Evolutionary conservation across 2,113 vertebrate species (phyloP).

Genomic region (Oncorhynchus keta): DNA sequence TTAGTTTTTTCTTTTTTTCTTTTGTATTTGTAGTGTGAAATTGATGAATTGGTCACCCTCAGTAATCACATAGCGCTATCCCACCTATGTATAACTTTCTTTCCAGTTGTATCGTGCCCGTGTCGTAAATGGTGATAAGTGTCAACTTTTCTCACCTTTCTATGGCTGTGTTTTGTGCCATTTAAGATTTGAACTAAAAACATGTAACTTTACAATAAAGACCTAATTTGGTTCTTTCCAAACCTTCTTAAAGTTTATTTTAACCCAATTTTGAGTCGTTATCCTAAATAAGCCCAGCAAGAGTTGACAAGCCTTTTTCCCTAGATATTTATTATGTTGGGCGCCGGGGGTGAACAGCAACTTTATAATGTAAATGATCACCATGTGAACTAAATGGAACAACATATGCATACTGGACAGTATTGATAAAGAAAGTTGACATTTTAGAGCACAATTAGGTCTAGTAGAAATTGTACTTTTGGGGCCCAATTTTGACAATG

Average conservation of each 20-base stretch:
- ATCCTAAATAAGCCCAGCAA: not conserved
- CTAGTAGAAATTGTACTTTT: not conserved
- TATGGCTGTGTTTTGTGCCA: constrained; percentile 96
- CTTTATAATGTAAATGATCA: not conserved
- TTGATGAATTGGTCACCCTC: constrained; percentile 39
- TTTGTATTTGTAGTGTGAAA: constrained; percentile 71
- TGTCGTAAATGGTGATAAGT: constrained; percentile 68
- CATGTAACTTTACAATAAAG: constrained; percentile 94
- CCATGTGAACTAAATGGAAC: not conserved
- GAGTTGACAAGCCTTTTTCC: not conserved
- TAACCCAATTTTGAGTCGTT: not conserved
- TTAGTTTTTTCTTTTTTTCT: constrained; percentile 65
- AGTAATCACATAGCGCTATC: constrained; percentile 55
- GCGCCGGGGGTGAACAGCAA: not conserved
- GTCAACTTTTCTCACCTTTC: constrained; percentile 74
- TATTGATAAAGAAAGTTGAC: not conserved
- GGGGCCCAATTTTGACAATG: not conserved
- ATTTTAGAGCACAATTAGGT: too few relatives aligned
- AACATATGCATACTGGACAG: not conserved
- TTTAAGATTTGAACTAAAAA: constrained; percentile 81
- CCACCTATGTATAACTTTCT: constrained; percentile 66
- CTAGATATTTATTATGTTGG: not conserved
- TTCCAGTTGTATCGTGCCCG: constrained; percentile 70
- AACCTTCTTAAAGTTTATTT: constrained; percentile 63
- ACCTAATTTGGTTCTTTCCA: constrained; percentile 70